These are phyloP conservation scores for Gobio gobio DNA, from an alignment of 2,113 vertebrate genomes.

Conservation along the genomic window DNA sequence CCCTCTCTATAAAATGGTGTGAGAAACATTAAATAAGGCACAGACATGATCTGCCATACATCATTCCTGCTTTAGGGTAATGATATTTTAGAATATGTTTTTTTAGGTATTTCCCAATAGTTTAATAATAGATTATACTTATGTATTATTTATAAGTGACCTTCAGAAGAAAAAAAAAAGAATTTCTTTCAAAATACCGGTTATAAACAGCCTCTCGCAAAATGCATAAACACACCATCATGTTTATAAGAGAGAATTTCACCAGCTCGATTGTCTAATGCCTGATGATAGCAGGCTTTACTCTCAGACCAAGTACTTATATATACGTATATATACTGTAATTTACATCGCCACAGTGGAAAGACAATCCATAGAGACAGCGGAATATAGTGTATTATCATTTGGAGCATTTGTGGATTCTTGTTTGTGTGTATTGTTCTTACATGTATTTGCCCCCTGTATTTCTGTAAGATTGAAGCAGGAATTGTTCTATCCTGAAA, in stretches of 20 bases:
- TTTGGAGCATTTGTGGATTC: constrained; percentile 1
- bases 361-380: constrained; percentile 17
- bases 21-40: constrained; percentile 8
- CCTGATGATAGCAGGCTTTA: constrained; percentile 23
- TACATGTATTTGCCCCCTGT: constrained; percentile 23
- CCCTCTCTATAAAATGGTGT: constrained; percentile 1
- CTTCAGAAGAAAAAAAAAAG: constrained; percentile 23
- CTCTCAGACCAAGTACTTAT: neutral
- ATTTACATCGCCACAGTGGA: constrained; percentile 16
- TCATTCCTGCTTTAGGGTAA: neutral
- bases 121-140: constrained; percentile 45
- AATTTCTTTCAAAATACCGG: constrained; percentile 29
- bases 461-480: constrained; percentile 36
- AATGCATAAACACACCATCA: constrained; percentile 7
- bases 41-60: neutral
- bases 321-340: neutral
- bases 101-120: constrained; percentile 33
- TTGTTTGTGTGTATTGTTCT: neutral
- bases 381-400: constrained; percentile 14
- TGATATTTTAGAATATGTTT: constrained; percentile 30
- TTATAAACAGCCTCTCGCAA: constrained; percentile 18
- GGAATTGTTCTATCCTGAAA: constrained; percentile 36
- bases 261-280: constrained; percentile 1
- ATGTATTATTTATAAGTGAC: constrained; percentile 40
- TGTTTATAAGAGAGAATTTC: neutral